Conservation (phyloP, 2,888 invertebrate species). For the Rhopalosiphum nymphaeae region DNA sequence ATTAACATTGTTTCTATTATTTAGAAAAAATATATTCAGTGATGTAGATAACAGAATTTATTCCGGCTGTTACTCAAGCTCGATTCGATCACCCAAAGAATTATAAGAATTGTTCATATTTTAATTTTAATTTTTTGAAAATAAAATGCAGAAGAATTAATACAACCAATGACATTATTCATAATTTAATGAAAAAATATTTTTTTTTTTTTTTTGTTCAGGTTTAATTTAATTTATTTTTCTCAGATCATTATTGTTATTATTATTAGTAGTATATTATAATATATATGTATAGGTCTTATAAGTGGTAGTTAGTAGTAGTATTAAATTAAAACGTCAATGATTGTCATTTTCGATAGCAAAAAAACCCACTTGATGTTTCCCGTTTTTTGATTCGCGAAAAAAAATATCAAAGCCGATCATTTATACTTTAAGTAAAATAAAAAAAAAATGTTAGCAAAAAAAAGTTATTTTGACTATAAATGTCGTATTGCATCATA, state of each 20-base stretch:
- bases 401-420: background rate
- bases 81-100: background rate
- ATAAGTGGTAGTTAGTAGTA: background rate
- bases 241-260: background rate
- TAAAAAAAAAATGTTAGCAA: background rate
- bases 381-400: background rate
- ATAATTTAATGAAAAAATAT: background rate
- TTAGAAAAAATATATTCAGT: conserved; percentile 1
- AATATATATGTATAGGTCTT: background rate
- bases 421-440: background rate
- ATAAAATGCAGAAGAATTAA: background rate
- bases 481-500: background rate
- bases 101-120: background rate
- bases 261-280: background rate
- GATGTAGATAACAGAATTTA: background rate
- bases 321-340: background rate
- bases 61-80: background rate
- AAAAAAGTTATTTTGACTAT: background rate
- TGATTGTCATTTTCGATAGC: background rate
- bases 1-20: conserved; percentile 24
- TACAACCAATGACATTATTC: background rate
- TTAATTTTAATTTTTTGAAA: background rate
- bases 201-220: background rate
- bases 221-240: background rate
- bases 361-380: background rate